phyloP scores from a whole-genome alignment of 2,888 invertebrate genomes.

The Acholoe squamosa region DNA sequence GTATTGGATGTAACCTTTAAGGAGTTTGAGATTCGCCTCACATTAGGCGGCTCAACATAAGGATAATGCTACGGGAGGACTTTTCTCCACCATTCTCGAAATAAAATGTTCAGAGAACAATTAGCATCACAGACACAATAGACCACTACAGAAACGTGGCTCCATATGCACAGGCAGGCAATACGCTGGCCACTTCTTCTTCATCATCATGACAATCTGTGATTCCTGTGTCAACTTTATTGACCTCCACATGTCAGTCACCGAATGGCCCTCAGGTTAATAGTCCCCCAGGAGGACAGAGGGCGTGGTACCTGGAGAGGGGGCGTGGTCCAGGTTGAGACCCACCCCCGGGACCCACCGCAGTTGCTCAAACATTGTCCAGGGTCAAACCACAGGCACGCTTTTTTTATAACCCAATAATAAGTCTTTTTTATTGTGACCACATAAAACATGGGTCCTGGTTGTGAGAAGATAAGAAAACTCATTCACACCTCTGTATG shows the following conservation, averaged over 20 bases:
- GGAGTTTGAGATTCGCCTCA: too few relatives aligned
- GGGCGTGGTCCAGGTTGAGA: constrained; percentile 6
- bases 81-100: too few relatives aligned
- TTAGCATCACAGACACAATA: too few relatives aligned
- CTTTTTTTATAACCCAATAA: neutral
- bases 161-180: constrained; percentile 2
- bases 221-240: constrained; percentile 16
- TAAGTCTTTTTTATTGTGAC: too few relatives aligned
- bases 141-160: neutral
- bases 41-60: too few relatives aligned
- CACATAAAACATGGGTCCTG: too few relatives aligned
- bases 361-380: neutral
- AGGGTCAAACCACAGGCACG: neutral
- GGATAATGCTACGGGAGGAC: too few relatives aligned
- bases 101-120: too few relatives aligned
- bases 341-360: constrained; percentile 19
- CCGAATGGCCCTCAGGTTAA: constrained; percentile 6
- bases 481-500: too few relatives aligned
- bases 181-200: neutral
- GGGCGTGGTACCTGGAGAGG: constrained; percentile 12
- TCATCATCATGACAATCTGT: neutral
- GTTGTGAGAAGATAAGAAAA: too few relatives aligned
- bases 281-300: constrained; percentile 4
- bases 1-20: too few relatives aligned
- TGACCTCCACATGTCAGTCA: constrained; percentile 31